Base-by-base conservation (phyloP, 2,888 invertebrate species). In the Oscheius sp. region DNA sequence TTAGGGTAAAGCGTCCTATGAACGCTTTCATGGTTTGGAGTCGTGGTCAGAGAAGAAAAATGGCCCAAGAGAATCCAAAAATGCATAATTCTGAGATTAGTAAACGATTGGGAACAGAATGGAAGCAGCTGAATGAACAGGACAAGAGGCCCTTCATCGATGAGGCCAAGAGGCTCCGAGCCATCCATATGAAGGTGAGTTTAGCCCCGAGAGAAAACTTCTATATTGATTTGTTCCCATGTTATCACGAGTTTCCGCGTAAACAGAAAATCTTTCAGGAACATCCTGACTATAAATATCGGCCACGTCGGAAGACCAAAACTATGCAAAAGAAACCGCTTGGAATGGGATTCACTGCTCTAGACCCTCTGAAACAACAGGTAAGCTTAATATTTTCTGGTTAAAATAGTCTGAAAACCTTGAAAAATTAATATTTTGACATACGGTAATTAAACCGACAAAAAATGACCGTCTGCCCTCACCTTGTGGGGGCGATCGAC, bases 71-170 rank as follows among this genome's bases (percentile, higher is more conserved):
- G 56, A 79, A 79, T 23, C 81, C 81, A 21, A 81, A 81, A 75
- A 81, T 81, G 81, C 81, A 81, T 78, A 81, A 81, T 43, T 80
- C 79, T 25, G 81, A 81, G 64, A 81, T 81, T 74, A 76, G 76
- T 25, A 81, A 81, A 70, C 74, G 98, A 69, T 92, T 99, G 78
- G 98, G 98, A 21, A 95, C 96, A 69, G 97, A 98, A 89, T 99
- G 98, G 98, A 98, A 98, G 90, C 92, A 95, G 80, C 92, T 99
- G 78, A 94, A 94, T 80, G 98, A 98, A 89, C 92, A 93, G 2
- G 97, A 98, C 89, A 99, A 99, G 89, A 92, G 97, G 84, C 98
- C 98, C 64, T 99, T 98, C 91, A 98, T 98, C 89, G 98, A 99
- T 90, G 98, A 99, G 89, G 98, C 98, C 75, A 98, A 98, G 90